Conservation (phyloP, 2,113 vertebrate genomes). For the Conger conger region DNA sequence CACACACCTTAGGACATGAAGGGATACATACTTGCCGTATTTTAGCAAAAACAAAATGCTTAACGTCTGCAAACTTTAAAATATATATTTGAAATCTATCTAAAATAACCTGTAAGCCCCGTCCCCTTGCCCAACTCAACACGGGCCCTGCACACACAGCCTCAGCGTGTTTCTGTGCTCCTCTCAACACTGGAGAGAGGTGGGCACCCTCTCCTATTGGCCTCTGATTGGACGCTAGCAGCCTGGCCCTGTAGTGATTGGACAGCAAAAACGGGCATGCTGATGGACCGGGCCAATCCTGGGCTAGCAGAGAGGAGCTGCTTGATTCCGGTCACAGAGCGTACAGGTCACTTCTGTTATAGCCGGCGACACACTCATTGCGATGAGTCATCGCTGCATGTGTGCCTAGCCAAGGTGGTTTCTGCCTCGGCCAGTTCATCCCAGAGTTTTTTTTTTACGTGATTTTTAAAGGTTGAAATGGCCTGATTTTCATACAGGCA, state of each 20-base stretch:
- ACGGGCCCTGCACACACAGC: not conserved
- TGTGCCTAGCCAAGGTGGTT: not conserved
- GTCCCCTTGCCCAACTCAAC: conserved; percentile 13
- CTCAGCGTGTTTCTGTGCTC: conserved; percentile 6
- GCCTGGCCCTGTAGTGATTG: not conserved
- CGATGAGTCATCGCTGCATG: not conserved
- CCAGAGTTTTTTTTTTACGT: too few species aligned
- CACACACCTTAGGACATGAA: conserved; percentile 41
- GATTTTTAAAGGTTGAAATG: too few species aligned
- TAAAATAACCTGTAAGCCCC: conserved; percentile 25
- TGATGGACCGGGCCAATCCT: not conserved
- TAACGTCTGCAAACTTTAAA: conserved; percentile 1
- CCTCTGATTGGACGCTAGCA: not conserved
- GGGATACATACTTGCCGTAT: conserved; percentile 35
- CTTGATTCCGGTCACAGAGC: not conserved
- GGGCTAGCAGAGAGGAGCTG: not conserved
- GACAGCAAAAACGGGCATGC: not conserved
- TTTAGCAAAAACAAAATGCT: conserved; percentile 20
- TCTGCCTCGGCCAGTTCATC: not conserved
- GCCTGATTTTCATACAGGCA: not conserved
- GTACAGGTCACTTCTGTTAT: not conserved
- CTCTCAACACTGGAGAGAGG: not conserved
- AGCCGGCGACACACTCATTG: not conserved
- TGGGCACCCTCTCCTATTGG: not conserved
- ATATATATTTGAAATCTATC: not conserved